phyloP scores from a whole-genome alignment of 2,888 invertebrate species.

The Drosophila merina region DNA sequence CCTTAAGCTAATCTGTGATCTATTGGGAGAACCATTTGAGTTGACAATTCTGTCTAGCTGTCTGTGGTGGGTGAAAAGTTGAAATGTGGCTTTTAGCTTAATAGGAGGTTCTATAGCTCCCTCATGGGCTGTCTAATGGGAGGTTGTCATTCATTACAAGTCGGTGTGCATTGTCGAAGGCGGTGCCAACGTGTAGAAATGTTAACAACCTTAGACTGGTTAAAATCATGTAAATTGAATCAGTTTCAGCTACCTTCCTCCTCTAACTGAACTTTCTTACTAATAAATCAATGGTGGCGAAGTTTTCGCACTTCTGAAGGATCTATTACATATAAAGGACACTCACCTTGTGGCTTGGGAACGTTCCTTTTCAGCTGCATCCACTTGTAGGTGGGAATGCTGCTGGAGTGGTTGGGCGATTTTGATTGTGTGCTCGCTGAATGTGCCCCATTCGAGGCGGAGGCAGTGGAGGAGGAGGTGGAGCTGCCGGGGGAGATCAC shows the following conservation, averaged over 20 bases:
- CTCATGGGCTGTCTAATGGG: not conserved
- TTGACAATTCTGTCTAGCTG: conserved; percentile 38
- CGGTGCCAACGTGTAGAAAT: not conserved
- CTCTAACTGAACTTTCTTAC: not conserved
- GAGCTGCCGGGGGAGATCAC: conserved; percentile 82
- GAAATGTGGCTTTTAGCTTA: conserved; percentile 45
- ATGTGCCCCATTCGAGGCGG: conserved; percentile 63
- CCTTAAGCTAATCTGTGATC: conserved; percentile 48
- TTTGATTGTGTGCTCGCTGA: conserved; percentile 73
- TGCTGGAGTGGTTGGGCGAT: conserved; percentile 81
- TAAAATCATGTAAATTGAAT: not conserved
- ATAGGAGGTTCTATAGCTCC: conserved; percentile 29
- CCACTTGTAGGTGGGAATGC: conserved; percentile 97
- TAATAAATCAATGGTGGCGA: not conserved
- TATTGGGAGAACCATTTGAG: conserved; percentile 45
- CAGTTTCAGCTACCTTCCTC: not conserved
- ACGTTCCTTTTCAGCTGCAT: conserved; percentile 99
- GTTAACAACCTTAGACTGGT: not conserved
- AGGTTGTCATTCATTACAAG: not conserved
- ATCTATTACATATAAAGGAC: not conserved
- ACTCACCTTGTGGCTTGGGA: conserved; percentile 95
- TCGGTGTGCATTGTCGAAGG: not conserved
- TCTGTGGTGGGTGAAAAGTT: conserved; percentile 24
- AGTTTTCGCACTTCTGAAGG: not conserved
- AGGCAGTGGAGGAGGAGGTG: conserved; percentile 73